Percentiles rank a stretch among this genome's conserved stretches.
Conservation (phyloP, 2,113 vertebrate genomes). For the Amphilophus citrinellus region DNA sequence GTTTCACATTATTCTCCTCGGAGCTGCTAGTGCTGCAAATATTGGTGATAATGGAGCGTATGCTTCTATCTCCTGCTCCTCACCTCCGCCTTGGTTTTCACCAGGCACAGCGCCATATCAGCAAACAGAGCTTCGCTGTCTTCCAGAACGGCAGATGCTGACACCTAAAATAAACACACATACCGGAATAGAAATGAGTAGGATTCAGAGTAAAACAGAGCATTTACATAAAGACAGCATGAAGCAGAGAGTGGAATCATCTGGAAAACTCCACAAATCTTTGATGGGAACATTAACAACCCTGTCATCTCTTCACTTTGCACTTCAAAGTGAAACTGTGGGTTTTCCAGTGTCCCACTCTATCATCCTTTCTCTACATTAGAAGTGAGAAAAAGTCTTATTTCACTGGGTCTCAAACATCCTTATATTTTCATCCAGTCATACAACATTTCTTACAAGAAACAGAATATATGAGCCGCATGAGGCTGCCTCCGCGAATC, state of each 20-base stretch:
- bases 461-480: not conserved
- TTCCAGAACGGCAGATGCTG: slow-evolving; percentile 56
- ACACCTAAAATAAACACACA: slow-evolving; percentile 51
- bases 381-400: not conserved
- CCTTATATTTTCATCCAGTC: not conserved
- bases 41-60: not conserved
- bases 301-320: not conserved
- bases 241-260: not conserved
- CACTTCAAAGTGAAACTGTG: not conserved
- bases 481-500: not conserved
- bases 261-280: not conserved
- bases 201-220: not conserved
- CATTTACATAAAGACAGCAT: not conserved
- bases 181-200: not conserved
- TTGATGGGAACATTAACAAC: not conserved
- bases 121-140: slow-evolving; percentile 76
- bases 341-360: too few species aligned
- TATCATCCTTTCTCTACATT: not conserved
- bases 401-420: not conserved
- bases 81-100: slow-evolving; percentile 75
- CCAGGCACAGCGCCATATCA: slow-evolving; percentile 70
- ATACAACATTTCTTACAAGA: not conserved
- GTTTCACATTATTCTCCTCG: not conserved
- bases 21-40: not conserved
- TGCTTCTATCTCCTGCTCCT: not conserved